A percentile compares a stretch with the other conserved stretches of the same genome.
These are phyloP conservation scores for Hydroisotoma schaefferi DNA, from an alignment of 2,888 invertebrate species.

Conservation along the genomic window DNA sequence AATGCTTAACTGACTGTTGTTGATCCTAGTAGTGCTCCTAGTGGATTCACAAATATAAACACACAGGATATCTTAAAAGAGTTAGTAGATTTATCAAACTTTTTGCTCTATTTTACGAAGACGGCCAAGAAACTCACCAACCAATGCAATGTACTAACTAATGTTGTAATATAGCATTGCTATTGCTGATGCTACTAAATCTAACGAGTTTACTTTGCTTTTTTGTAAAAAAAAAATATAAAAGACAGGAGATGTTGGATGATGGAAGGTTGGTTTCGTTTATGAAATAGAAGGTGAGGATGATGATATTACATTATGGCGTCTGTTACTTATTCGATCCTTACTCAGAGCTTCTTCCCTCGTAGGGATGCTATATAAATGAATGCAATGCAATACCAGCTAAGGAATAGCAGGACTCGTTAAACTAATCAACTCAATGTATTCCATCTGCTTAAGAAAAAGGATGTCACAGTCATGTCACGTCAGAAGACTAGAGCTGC, in stretches of 20 bases:
- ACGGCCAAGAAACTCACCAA: no score
- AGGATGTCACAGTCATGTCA: conserved; percentile 30
- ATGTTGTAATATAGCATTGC: no score
- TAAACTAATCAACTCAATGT: conserved; percentile 32
- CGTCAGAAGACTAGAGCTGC: conserved; percentile 6
- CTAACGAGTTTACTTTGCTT: no score
- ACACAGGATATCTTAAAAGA: not conserved
- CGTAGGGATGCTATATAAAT: not conserved
- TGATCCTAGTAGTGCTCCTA: no score
- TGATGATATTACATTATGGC: conserved; percentile 4
- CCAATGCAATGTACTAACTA: no score
- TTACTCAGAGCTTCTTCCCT: not conserved
- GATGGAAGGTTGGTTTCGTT: not conserved
- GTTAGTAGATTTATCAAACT: conserved; percentile 5
- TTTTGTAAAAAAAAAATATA: not conserved
- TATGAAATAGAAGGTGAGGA: conserved; percentile 19
- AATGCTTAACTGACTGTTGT: no score
- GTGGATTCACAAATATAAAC: not conserved
- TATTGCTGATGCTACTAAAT: no score
- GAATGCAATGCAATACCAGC: conserved; percentile 5
- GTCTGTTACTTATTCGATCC: conserved; percentile 4
- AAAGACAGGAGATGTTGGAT: not conserved
- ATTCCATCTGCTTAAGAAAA: conserved; percentile 33
- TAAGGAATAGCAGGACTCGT: conserved; percentile 18
- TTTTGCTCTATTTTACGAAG: not conserved